phyloP scores from a whole-genome alignment of 1,140 invertebrate genomes.

The Plectus sambesii region DNA sequence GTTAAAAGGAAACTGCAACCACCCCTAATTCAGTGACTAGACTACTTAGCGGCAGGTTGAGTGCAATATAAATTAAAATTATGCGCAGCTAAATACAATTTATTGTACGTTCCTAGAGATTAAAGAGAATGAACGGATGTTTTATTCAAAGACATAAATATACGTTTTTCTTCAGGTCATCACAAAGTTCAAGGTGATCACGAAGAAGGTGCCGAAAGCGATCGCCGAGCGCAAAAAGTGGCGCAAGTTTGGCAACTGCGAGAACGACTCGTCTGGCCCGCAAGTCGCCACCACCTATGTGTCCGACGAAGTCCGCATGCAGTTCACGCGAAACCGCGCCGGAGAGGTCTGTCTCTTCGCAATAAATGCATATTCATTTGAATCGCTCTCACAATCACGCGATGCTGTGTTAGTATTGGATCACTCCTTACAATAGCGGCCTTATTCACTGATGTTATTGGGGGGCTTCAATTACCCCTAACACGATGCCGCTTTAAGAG shows the following conservation, averaged over 20 bases:
- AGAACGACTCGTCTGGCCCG: conserved; percentile 78
- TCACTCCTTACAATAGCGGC: no score
- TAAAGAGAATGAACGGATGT: background rate
- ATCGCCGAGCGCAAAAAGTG: conserved; percentile 81
- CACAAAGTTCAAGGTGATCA: conserved; percentile 79
- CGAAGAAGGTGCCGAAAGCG: conserved; percentile 74
- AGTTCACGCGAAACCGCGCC: conserved; percentile 48
- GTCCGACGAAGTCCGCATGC: conserved; percentile 90
- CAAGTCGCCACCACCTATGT: conserved; percentile 90
- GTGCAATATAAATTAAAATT: no score
- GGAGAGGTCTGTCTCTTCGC: conserved; percentile 19
- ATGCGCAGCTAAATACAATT: no score
- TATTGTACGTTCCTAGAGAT: conserved; percentile 1
- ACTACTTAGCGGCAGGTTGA: no score
- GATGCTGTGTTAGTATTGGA: no score
- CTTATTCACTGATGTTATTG: no score
- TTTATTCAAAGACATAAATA: conserved; percentile 1
- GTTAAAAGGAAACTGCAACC: no score
- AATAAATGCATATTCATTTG: background rate
- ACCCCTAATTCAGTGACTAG: no score
- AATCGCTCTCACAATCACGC: no score
- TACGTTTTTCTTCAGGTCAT: conserved; percentile 52
- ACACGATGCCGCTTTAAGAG: no score
- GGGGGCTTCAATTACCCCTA: no score
- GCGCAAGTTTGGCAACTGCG: conserved; percentile 83